Evolutionary conservation across 1,140 invertebrate genomes (phyloP).

Genomic region (Drosophila lacteicornis): DNA sequence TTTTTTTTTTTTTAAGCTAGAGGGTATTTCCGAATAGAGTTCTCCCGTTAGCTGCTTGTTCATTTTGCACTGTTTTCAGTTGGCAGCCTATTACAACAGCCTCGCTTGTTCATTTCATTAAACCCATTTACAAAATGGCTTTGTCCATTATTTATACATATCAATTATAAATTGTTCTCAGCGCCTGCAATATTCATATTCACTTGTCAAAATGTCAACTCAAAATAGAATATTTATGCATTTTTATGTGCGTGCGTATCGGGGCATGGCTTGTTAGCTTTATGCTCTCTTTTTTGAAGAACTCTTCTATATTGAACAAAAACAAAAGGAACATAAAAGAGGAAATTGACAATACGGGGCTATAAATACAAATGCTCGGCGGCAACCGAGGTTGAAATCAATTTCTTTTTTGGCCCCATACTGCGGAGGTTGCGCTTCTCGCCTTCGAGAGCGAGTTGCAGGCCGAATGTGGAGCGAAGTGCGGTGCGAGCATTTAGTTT

Average conservation of each 20-base stretch:
- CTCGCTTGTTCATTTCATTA: constrained; percentile 49
- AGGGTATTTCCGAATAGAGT: background rate
- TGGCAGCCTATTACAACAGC: constrained; percentile 15
- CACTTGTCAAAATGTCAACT: constrained; percentile 79
- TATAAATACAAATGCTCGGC: constrained; percentile 61
- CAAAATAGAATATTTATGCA: constrained; percentile 79
- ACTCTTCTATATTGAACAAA: constrained; percentile 36
- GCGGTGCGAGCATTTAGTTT: constrained; percentile 27
- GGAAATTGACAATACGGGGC: constrained; percentile 38
- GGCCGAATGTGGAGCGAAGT: background rate
- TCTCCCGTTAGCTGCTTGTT: background rate
- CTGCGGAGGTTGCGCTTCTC: constrained; percentile 48
- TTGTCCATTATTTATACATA: constrained; percentile 51
- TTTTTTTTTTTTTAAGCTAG: background rate
- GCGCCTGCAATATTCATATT: constrained; percentile 70
- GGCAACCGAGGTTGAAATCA: constrained; percentile 57
- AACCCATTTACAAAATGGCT: constrained; percentile 50
- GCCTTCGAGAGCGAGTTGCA: constrained; percentile 1
- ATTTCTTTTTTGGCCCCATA: constrained; percentile 76
- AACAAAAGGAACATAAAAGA: constrained; percentile 26
- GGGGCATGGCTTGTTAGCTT: constrained; percentile 51
- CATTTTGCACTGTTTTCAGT: constrained; percentile 18
- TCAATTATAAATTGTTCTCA: constrained; percentile 66
- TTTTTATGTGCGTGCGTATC: constrained; percentile 53
- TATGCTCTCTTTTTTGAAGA: constrained; percentile 33